Evolutionary conservation across 2,888 invertebrate genomes (phyloP).

Genomic region (Allacma fusca): DNA sequence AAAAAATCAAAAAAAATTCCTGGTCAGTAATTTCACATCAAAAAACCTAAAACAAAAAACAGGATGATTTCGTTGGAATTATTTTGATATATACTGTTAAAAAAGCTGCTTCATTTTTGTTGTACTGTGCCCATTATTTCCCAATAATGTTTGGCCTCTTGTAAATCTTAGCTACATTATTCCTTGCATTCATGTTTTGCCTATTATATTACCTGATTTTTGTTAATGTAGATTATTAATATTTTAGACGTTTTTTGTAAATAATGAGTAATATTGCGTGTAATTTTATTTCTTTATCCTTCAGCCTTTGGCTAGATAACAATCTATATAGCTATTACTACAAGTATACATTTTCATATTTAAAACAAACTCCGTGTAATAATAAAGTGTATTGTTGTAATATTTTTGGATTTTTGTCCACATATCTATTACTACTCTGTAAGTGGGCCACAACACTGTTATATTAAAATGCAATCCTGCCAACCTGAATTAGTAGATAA

Average conservation of each 20-base stretch:
- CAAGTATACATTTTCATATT: constrained; percentile 7
- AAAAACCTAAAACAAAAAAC: background rate
- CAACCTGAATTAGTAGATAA: background rate
- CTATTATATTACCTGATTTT: constrained; percentile 18
- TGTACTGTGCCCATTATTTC: constrained; percentile 16
- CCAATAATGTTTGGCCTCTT: constrained; percentile 13
- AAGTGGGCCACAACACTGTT: background rate
- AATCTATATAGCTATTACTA: too few relatives aligned
- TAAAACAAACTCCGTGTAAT: background rate
- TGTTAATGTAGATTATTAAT: background rate
- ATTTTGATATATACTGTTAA: constrained; percentile 24
- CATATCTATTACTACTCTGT: constrained; percentile 7
- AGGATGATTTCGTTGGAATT: constrained; percentile 10
- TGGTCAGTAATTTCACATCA: constrained; percentile 20
- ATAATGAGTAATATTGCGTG: background rate
- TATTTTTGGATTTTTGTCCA: background rate
- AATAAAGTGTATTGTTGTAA: background rate
- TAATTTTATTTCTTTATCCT: constrained; percentile 23
- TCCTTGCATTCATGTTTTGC: constrained; percentile 14
- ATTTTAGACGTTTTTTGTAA: constrained; percentile 26
- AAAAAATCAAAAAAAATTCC: constrained; percentile 10
- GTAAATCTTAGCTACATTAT: constrained; percentile 17
- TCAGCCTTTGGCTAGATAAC: constrained; percentile 19
- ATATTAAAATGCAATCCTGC: background rate
- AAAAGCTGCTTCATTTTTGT: constrained; percentile 22